Evolutionary conservation across 2,888 invertebrate species (phyloP), one percentile per base, ranked within the genome.

Genomic region (Pristionchus entomophagus): DNA sequence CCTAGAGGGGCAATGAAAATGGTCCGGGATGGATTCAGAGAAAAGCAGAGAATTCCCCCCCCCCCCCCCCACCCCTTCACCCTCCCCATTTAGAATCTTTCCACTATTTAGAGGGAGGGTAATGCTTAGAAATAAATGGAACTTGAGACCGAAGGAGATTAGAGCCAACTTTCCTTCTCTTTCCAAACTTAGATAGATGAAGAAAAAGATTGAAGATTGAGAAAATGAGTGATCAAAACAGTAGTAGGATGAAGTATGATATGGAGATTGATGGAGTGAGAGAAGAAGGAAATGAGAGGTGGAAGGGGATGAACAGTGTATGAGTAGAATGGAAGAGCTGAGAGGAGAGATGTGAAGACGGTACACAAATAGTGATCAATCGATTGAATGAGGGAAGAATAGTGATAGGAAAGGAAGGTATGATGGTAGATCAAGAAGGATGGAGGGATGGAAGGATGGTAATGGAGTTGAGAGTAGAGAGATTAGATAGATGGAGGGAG

Each of bases 281-380:
- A 32, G 69, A 62, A 62, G 59, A 45, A 80, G 26, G 45, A 45
- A 62, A 41, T n/a, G n/a, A n/a, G n/a, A n/a, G n/a, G n/a, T n/a
- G n/a, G n/a, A n/a, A n/a, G 62, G 83, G 62, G 62, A 83, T 41
- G 62, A 83, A 35, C 53, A 81, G 53, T 38, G 81, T 81, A 19
- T 56, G 56, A 35, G 45, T 81, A n/a, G 51, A 56, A 65, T 65
- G 35, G 77, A 77, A 29, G 77, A 77, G 49, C 45, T 45, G 81
- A 53, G 82, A 82, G n/a, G 59, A 51, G 62, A 51, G 51, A 56
- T 38, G 82, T 59, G 49, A 78, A 82, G 62, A 82, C 49, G 78
- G 78, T 59, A 82, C 17, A 82, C 82, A 82, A 59, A 59, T 35
- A 59, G 77, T 81, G 82, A 82, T 82, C 56, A 38, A 82, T 82